Evolutionary conservation across 2,113 vertebrate genomes (phyloP).

Genomic region (Spea multiplicata): DNA sequence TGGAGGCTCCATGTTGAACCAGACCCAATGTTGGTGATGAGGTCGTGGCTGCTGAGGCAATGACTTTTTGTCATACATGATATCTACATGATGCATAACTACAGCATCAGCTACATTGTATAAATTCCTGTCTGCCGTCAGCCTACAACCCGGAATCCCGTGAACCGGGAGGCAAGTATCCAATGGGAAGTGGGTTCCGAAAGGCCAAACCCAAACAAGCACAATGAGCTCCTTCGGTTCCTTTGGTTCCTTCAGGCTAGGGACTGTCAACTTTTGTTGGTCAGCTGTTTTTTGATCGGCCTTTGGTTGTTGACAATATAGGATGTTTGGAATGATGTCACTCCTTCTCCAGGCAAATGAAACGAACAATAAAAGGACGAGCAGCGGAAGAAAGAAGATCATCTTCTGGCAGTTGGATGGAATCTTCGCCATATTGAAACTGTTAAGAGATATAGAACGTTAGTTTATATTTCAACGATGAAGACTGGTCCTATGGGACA

Average conservation of each 20-base stretch:
- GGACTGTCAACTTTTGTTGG: not conserved
- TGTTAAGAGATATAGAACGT: not conserved
- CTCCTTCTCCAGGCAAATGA: not conserved
- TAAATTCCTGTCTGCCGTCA: conserved; percentile 2
- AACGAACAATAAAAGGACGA: not conserved
- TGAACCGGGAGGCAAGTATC: conserved; percentile 4
- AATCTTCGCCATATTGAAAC: not conserved
- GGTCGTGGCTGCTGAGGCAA: conserved; percentile 16
- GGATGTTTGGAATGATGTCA: not conserved
- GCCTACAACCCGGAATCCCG: not conserved
- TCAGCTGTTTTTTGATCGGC: not conserved
- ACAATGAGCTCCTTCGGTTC: conserved; percentile 3
- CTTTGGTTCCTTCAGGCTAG: no score
- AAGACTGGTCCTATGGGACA: no score
- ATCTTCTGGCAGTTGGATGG: not conserved
- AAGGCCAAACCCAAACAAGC: conserved; percentile 26
- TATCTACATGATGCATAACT: conserved; percentile 25
- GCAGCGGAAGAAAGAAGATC: not conserved
- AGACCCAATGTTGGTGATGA: conserved; percentile 21
- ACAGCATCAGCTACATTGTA: conserved; percentile 21
- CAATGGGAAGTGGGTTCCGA: conserved; percentile 1
- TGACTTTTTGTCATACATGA: not conserved
- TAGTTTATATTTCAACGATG: no score
- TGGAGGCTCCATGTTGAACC: conserved; percentile 36
- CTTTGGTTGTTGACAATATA: not conserved